Evolutionary conservation across 2,113 vertebrate species (phyloP), one percentile per base, ranked within the genome.

Genomic region (Sclerurus mexicanus): DNA sequence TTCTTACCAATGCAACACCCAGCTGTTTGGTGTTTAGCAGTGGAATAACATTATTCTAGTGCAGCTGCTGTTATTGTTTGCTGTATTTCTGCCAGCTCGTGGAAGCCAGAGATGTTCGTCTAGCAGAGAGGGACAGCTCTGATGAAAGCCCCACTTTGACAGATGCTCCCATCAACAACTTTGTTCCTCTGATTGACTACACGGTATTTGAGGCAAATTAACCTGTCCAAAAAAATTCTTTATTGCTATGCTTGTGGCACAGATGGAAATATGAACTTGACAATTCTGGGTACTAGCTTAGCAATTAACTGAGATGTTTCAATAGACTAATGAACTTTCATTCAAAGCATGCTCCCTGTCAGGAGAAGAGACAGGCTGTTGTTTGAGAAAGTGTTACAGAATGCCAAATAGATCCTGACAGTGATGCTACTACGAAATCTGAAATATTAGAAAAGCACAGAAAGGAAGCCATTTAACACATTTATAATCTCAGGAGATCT

Each of bases 121-220:
- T 93, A 23, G 21, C 72, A 28, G 71, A 96, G 92, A 94, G 93
- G 96, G 96, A 75, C 92, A 80, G 96, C 71, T 40, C 91, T 52
- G 94, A 94, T 44, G 92, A 94, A 91, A 97, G 93, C 93, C 85
- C 93, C 40, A 30, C 49, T 93, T 75, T 96, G 97, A 97, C 98
- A 97, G 97, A 97, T 86, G 97, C 60, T 50, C 83, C 90, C 96
- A 89, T 97, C 97, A 95, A 96, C 97, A 92, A 90, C 97, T 97
- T 89, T 93, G 97, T 96, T 95, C 78, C 93, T 97, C 97, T 97
- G 96, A 97, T 93, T 95, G 97, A 97, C 97, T 94, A 95, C 96
- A 93, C 24, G 85, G 95, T 96, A 87, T 97, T 98, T 97, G 97
- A 97, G 96, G 97, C 97, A 98, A 98, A 98, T 98, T 97, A 98